Evolutionary conservation across 2,113 vertebrate genomes (phyloP).

Genomic region (Platichthys flesus): DNA sequence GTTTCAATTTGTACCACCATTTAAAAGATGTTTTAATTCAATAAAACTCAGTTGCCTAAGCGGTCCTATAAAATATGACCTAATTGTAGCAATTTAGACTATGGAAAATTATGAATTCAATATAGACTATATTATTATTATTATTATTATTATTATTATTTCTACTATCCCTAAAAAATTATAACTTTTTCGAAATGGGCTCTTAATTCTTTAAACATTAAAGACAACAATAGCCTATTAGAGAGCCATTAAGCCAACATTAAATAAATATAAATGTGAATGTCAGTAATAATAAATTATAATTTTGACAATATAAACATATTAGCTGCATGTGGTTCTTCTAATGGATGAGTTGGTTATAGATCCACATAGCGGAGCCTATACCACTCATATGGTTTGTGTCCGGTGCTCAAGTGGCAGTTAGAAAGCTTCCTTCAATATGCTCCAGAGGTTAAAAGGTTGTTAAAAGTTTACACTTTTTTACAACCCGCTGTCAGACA

Average conservation of each 20-base stretch:
- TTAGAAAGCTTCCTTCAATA: conserved; percentile 74
- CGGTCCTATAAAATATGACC: neutral
- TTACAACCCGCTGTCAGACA: conserved; percentile 61
- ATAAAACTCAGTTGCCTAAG: no score
- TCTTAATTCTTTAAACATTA: neutral
- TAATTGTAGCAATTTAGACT: neutral
- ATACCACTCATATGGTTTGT: conserved; percentile 60
- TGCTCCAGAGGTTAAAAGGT: conserved; percentile 66
- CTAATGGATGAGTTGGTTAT: conserved; percentile 5
- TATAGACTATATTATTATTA: neutral
- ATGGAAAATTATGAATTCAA: neutral
- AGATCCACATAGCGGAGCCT: conserved; percentile 1
- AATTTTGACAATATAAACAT: neutral
- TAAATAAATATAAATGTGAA: no score
- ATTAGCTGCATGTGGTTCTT: neutral
- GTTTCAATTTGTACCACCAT: no score
- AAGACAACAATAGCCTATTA: neutral
- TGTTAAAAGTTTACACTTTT: conserved; percentile 59
- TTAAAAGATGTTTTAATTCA: neutral
- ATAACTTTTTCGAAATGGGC: neutral
- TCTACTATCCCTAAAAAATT: neutral
- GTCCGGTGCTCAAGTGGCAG: conserved; percentile 76
- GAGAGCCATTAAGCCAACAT: neutral
- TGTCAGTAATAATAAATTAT: neutral
- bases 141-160: neutral